Evolutionary conservation across 1,140 invertebrate species (phyloP), one percentile per base, ranked within the genome.

Genomic region (Caenorhabditis inopinata): DNA sequence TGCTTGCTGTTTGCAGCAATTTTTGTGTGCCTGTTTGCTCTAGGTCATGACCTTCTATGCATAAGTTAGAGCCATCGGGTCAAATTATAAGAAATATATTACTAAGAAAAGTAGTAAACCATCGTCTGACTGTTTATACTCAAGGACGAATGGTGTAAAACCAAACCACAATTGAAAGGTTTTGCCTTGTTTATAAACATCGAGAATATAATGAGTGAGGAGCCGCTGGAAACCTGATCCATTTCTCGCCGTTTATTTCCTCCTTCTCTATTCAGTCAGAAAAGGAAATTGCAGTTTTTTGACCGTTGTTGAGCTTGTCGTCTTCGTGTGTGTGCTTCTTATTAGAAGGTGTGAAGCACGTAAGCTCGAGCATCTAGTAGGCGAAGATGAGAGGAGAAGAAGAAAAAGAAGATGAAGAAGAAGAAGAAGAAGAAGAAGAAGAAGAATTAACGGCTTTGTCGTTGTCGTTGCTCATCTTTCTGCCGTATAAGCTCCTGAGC

Each of bases 171-270:
- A 32, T 32, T 68, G 58, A 68, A 68, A 68, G 38, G 58, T 68
- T 68, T 38, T 68, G 58, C 58, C 58, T 68, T 68, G 58, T 68
- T 29, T 32, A 38, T n/a, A 68, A 68, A 68, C n/a, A 38, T 32
- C 4, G n/a, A 68, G 25, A 68, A 68, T 38, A 68, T 68, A 68
- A 68, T 68, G 58, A 68, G 38, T 14, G 58, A 68, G 58, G 38
- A 68, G 58, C 58, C 32, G 38, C 38, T 68, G 58, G 58, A 68
- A 68, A 68, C 32, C 32, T 68, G 58, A 68, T 68, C 58, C 58
- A 18, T 21, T 16, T 38, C 25, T 7, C 58, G 32, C 38, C 38
- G 35, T 68, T 38, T 68, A 7, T 23, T 2, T 68, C 27, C 58
- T 68, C 32, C 16, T 68, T 68, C 58, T 68, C n/a, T 38, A 68